Base-by-base conservation (phyloP, 2,888 invertebrate genomes). In the Lasioglossum morio region DNA sequence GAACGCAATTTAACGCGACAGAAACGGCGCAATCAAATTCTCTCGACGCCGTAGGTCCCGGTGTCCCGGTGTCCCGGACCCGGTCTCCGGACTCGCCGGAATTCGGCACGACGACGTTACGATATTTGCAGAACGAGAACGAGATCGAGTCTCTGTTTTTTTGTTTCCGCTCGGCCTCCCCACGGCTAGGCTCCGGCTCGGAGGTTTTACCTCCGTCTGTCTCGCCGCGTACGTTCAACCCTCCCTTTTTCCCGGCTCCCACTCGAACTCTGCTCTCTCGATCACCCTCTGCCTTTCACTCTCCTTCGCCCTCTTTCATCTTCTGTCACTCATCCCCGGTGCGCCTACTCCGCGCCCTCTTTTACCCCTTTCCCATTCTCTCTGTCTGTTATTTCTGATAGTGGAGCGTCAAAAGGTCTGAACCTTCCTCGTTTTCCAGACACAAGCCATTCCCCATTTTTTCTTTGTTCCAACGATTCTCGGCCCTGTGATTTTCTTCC, bases 241-340 rank as follows among this genome's bases (percentile, higher is more conserved):
- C 84, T 76, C 37, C 77, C 77, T 37, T 74, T 78, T 63, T 57
- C 69, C 74, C 77, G 77, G 48, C 84, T 84, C 84, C 78, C 84
- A 48, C 84, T 84, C 84, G 77, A 84, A 84, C 70, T 74, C 84
- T 74, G 74, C 85, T 85, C 85, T 85, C 79, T 84, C 85, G 85
- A 85, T 85, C 85, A 85, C 75, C 53, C 75, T 57, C 30, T 40
- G 73, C 46, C 53, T 79, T 72, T 72, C 79, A 30, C 84, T 78
- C 78, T 75, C 73, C 76, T 53, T 72, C 63, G 34, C 74, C 57
- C 57, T 72, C 77, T 77, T 74, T 79, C 63, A 34, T 70, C 70
- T 63, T 74, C 73, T 63, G 53, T 73, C 79, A 34, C 34, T 69
- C 37, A 37, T 37, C 53, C 69, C 66, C 46, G 23, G 19, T n/a